Percentiles rank a stretch among this genome's conserved stretches.
Conservation (phyloP, 2,888 invertebrate species). For the Selenia dentaria region DNA sequence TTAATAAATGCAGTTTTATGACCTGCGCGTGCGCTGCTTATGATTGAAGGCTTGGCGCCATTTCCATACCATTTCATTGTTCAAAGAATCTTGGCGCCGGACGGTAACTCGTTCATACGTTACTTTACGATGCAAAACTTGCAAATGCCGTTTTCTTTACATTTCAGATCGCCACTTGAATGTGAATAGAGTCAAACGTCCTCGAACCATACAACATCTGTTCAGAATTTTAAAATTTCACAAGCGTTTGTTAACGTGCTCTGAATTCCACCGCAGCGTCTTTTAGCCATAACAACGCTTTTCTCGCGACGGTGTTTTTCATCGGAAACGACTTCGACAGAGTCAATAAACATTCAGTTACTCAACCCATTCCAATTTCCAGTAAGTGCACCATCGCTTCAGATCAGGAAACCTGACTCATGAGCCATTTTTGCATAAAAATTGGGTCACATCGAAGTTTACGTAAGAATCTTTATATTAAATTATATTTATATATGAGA, state of each 20-base stretch:
- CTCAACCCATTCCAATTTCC: conserved; percentile 48
- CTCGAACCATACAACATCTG: conserved; percentile 46
- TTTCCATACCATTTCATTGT: conserved; percentile 77
- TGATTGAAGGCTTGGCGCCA: conserved; percentile 74
- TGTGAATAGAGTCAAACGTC: conserved; percentile 56
- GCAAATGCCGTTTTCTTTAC: conserved; percentile 64
- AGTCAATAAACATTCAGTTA: conserved; percentile 64
- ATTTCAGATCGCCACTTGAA: conserved; percentile 55
- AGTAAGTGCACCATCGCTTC: conserved; percentile 59
- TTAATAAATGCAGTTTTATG: conserved; percentile 57
- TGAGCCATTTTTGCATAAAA: conserved; percentile 58
- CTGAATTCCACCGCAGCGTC: conserved; percentile 44
- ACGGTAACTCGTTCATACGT: conserved; percentile 66
- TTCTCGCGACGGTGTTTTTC: conserved; percentile 37
- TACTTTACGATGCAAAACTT: conserved; percentile 72
- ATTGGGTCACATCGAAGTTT: conserved; percentile 59
- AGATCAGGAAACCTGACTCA: conserved; percentile 62
- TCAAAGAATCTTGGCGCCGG: conserved; percentile 79
- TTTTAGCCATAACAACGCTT: conserved; percentile 40
- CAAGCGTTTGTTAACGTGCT: conserved; percentile 56
- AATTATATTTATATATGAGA: conserved; percentile 13
- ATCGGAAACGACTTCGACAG: conserved; percentile 56
- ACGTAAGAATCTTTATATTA: conserved; percentile 51
- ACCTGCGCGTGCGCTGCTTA: conserved; percentile 63
- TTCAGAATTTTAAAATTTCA: conserved; percentile 68